A percentile compares a stretch with the other conserved stretches of the same genome.
Evolutionary conservation across 2,888 invertebrate genomes (phyloP).

Genomic region (Troglohyphantes excavatus): DNA sequence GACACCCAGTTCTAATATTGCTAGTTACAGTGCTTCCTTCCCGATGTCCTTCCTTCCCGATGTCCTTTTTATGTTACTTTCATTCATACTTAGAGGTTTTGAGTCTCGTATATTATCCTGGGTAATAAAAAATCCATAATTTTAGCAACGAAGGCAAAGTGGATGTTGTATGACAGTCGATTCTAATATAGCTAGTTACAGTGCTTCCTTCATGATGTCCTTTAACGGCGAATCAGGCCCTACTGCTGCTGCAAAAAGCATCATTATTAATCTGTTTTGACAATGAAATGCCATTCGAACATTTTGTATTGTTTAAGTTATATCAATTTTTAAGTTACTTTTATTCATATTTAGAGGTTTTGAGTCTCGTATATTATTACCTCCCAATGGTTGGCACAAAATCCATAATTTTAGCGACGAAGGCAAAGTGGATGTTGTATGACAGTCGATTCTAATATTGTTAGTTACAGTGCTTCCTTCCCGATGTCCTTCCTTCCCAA

Average conservation of each 20-base stretch:
- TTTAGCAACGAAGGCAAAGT: slow-evolving; percentile 15
- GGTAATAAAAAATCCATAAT: not conserved
- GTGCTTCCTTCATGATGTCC: not conserved
- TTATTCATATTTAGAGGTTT: no score
- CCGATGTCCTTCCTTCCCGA: not conserved
- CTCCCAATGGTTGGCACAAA: no score
- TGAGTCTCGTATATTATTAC: no score
- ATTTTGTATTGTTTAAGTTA: no score
- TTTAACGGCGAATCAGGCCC: no score
- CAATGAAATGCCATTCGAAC: no score
- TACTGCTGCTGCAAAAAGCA: no score
- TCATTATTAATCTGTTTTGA: no score
- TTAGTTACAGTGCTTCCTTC: not conserved
- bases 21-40: not conserved
- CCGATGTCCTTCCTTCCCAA: not conserved
- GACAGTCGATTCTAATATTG: not conserved
- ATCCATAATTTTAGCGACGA: slow-evolving; percentile 7
- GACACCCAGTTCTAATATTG: not conserved
- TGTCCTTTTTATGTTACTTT: no score
- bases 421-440: slow-evolving; percentile 19
- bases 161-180: not conserved
- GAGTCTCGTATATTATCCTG: no score
- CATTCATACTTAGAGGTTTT: no score
- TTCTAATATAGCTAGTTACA: not conserved
- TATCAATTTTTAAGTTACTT: no score